Evolutionary conservation across 2,113 vertebrate genomes (phyloP).

Genomic region (Sitta europaea): DNA sequence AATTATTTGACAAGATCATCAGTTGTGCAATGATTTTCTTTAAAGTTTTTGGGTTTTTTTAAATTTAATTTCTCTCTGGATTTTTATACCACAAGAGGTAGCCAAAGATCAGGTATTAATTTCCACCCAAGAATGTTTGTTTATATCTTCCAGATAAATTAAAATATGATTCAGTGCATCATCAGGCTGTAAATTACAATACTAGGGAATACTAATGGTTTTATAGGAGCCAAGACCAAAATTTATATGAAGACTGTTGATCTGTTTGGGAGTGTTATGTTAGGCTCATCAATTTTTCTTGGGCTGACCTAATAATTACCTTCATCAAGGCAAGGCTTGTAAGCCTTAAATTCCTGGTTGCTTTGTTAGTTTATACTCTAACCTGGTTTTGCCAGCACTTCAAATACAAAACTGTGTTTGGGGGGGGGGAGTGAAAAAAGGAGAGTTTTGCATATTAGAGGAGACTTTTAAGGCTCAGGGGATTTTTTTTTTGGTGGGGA

Average conservation of each 20-base stretch:
- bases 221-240: constrained; percentile 10
- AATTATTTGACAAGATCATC: background rate
- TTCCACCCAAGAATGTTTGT: constrained; percentile 30
- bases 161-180: constrained; percentile 53
- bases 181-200: constrained; percentile 38
- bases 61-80: background rate
- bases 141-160: constrained; percentile 40
- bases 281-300: constrained; percentile 24
- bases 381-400: background rate
- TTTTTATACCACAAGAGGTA: constrained; percentile 49
- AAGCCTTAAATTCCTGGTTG: background rate
- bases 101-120: constrained; percentile 58
- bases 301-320: constrained; percentile 11
- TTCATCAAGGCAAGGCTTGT: background rate
- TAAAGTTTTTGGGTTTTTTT: background rate
- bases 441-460: background rate
- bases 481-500: background rate
- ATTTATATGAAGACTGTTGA: constrained; percentile 8
- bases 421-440: background rate
- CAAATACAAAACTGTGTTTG: background rate
- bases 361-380: background rate
- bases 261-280: constrained; percentile 3
- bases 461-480: background rate
- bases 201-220: constrained; percentile 12
- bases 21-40: background rate